These are phyloP conservation scores for Luscinia megarhynchos DNA, from an alignment of 2,797 vertebrate genomes.

Conservation along the genomic window DNA sequence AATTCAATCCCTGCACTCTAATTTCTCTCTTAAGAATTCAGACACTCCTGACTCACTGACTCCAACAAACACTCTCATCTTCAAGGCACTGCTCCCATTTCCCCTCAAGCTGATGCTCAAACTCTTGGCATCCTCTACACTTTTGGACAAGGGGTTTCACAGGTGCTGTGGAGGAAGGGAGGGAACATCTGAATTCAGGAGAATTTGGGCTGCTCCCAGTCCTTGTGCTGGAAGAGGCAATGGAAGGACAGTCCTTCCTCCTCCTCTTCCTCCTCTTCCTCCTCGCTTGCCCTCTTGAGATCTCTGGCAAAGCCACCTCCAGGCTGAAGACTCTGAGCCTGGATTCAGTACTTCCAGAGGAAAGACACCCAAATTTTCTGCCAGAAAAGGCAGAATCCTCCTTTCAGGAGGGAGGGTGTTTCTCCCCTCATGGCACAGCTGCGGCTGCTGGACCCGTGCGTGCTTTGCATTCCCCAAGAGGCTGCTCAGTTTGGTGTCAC, in stretches of 20 bases:
- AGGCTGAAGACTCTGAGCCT: background rate
- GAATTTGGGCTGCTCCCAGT: background rate
- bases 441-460: background rate
- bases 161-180: background rate
- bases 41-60: no score
- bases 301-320: background rate
- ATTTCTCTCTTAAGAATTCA: no score
- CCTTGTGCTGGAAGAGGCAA: background rate
- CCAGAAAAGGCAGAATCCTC: background rate
- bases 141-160: rapidly evolving
- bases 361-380: no score
- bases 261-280: background rate
- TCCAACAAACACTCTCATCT: no score
- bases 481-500: background rate
- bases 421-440: background rate
- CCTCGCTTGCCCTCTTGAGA: background rate
- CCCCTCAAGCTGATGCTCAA: background rate
- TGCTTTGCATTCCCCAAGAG: background rate
- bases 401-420: rapidly evolving
- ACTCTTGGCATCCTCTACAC: background rate
- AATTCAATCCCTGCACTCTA: no score
- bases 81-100: background rate
- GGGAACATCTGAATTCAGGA: background rate
- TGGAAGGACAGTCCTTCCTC: background rate
- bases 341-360: background rate